Conservation (phyloP, 2,113 vertebrate genomes). For the Syngnathus typhle region DNA sequence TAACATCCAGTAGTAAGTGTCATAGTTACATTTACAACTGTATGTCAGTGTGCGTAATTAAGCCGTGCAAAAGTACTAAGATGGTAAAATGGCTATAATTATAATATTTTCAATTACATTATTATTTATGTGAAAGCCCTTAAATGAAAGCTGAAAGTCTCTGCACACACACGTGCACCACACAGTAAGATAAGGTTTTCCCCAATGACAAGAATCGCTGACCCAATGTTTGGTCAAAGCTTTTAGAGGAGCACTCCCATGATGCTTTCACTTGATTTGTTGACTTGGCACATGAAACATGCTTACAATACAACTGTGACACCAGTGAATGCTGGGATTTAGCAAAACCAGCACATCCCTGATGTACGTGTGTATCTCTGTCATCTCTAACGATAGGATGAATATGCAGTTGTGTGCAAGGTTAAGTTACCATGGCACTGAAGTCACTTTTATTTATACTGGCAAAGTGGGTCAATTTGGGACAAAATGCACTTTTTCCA, state of each 20-base stretch:
- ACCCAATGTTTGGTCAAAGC: not conserved
- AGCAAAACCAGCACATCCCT: conserved; percentile 21
- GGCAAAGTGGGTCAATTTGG: not conserved
- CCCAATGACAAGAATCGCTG: not conserved
- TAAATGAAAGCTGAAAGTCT: not conserved
- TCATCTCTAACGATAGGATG: not conserved
- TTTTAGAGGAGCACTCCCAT: not conserved
- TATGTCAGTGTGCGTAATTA: not conserved
- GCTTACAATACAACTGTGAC: conserved; percentile 43
- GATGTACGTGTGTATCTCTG: conserved; percentile 31
- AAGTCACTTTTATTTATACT: not conserved
- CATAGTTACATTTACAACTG: not conserved
- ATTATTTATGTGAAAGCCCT: not conserved
- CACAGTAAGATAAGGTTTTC: not conserved
- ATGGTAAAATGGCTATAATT: not conserved
- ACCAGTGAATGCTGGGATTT: conserved; percentile 45
- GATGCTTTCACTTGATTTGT: conserved; percentile 39
- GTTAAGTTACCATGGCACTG: conserved; percentile 2
- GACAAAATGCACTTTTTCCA: not conserved
- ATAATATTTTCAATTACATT: not conserved
- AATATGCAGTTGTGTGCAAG: conserved; percentile 13
- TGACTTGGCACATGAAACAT: conserved; percentile 42
- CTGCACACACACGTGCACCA: not conserved
- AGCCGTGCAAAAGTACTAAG: not conserved
- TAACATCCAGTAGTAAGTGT: not conserved